Conservation (phyloP, 2,797 vertebrate genomes). For the Yasuhikotakia modesta region DNA sequence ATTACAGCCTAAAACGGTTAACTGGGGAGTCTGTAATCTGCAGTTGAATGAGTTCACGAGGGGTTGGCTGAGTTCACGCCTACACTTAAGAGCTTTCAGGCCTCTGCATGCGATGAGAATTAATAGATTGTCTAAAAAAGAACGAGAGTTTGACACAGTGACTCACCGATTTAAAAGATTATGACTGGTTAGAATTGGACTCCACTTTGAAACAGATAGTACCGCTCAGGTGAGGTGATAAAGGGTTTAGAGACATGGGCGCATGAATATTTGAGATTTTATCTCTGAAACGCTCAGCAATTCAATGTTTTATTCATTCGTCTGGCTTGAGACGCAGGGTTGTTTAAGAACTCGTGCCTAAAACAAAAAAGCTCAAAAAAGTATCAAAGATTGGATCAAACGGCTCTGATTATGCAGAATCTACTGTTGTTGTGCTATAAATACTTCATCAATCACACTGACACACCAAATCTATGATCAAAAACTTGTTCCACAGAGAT, state of each 20-base stretch:
- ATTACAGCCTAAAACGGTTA: no score
- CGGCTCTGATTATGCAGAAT: neutral
- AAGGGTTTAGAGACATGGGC: neutral
- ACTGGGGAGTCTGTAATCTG: no score
- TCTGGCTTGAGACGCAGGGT: neutral
- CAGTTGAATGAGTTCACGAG: conserved; percentile 15
- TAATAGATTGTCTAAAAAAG: conserved; percentile 13
- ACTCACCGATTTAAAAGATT: conserved; percentile 18
- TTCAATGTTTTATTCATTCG: conserved; percentile 21
- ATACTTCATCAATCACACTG: conserved; percentile 1
- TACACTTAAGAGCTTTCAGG: neutral
- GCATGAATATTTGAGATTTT: conserved; percentile 20
- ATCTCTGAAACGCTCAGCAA: conserved; percentile 13
- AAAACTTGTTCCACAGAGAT: conserved; percentile 23
- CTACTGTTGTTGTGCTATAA: conserved; percentile 8
- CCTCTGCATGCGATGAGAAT: neutral
- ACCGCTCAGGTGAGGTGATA: conserved; percentile 15
- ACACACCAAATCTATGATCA: conserved; percentile 10
- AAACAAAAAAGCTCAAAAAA: no score
- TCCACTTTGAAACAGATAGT: conserved; percentile 1
- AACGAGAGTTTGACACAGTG: conserved; percentile 31
- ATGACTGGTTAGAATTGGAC: conserved; percentile 7
- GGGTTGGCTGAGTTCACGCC: conserved; percentile 18
- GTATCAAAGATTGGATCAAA: no score
- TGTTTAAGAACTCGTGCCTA: no score